These are phyloP conservation scores for Lota lota DNA, from an alignment of 2,113 vertebrate species.

Conservation along the genomic window DNA sequence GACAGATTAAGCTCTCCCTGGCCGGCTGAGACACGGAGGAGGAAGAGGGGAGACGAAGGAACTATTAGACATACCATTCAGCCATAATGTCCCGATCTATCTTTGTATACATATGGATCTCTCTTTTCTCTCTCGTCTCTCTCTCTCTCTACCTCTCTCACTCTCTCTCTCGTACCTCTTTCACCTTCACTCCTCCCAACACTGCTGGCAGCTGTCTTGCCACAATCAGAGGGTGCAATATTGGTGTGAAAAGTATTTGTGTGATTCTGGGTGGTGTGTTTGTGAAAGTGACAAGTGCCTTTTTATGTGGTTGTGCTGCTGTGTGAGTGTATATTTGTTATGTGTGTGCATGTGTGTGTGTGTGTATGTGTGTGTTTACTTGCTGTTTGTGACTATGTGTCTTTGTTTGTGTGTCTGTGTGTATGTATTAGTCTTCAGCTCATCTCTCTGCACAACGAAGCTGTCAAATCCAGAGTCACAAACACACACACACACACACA, in stretches of 20 bases:
- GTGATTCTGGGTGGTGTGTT: not conserved
- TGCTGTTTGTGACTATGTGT: no score
- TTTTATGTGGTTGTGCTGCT: not conserved
- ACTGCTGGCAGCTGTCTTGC: constrained; percentile 15
- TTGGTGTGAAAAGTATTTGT: constrained; percentile 49
- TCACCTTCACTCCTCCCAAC: not conserved
- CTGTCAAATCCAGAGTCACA: no score
- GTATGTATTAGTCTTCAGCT: no score
- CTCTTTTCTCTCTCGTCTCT: not conserved
- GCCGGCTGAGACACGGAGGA: not conserved
- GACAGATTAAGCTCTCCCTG: not conserved
- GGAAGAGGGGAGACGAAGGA: constrained; percentile 35
- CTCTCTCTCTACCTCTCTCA: not conserved
- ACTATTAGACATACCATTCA: constrained; percentile 69
- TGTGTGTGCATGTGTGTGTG: not conserved
- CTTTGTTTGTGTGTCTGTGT: no score
- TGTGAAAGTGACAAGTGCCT: not conserved
- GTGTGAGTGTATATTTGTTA: not conserved
- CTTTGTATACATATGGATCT: constrained; percentile 51
- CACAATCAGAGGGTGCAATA: constrained; percentile 50
- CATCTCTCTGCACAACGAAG: no score
- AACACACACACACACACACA: no score
- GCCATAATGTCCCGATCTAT: not conserved
- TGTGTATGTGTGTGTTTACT: no score
- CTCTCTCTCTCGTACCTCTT: not conserved